Evolutionary conservation across 2,113 vertebrate species (phyloP).

Genomic region (Mobula birostris): DNA sequence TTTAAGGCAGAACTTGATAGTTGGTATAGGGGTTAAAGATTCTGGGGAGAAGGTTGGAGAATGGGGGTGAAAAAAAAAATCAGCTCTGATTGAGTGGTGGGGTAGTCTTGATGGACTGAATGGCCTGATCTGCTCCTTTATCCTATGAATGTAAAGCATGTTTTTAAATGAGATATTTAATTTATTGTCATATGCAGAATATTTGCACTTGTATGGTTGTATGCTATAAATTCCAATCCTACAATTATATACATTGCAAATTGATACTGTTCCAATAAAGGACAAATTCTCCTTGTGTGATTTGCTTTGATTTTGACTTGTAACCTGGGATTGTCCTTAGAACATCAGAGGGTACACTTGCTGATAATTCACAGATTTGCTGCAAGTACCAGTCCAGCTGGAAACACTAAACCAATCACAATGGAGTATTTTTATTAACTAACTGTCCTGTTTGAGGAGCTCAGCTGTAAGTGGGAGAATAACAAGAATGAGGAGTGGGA

Average conservation of each 20-base stretch:
- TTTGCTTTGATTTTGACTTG: neutral
- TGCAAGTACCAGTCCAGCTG: neutral
- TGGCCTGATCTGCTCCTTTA: too few species aligned
- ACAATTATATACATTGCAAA: neutral
- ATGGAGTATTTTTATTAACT: neutral
- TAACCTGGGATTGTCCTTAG: neutral
- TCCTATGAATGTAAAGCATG: constrained; percentile 24
- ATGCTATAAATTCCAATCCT: neutral
- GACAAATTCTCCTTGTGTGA: neutral
- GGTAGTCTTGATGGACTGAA: too few species aligned
- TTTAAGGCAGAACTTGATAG: too few species aligned
- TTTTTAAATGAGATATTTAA: neutral
- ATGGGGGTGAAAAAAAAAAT: too few species aligned
- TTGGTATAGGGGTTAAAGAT: too few species aligned
- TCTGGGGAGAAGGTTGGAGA: too few species aligned
- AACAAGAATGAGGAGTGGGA: too few species aligned
- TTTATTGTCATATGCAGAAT: constrained; percentile 4
- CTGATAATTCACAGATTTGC: neutral
- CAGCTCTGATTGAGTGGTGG: too few species aligned
- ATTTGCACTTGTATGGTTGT: neutral
- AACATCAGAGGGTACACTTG: neutral
- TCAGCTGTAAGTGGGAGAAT: too few species aligned
- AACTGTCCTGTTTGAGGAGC: neutral
- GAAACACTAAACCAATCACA: neutral
- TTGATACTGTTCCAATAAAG: neutral